Evolutionary conservation across 1,140 invertebrate species (phyloP), one percentile per base, ranked within the genome.

Genomic region (Ostrea denselamellosa): DNA sequence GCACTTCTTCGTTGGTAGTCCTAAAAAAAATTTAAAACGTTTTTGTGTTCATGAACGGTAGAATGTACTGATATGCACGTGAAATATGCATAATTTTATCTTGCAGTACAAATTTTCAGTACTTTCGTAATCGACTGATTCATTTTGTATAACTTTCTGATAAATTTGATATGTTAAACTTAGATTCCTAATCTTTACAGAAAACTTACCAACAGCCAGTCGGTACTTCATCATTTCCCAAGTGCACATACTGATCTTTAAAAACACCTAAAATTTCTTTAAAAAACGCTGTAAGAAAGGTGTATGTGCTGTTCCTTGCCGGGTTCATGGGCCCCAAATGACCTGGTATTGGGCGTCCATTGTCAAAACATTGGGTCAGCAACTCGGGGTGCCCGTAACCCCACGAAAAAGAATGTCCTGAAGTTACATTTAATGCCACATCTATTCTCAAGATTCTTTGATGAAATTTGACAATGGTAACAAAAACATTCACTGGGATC

Each of bases 191-290:
- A 1, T 44, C 34, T 5, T 44, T 44, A 44, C 34, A 44, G 5
- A 44, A 2, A 19, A 62, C 82, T 82, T 95, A 97, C 97, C 98
- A 99, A 93, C 98, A 99, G 86, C 96, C 95, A 90, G 97, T 97
- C 62, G 96, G 96, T 0, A 98, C 97, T 95, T 99, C 98, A 94
- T 99, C 98, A 0, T 98, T 98, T 51, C 98, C 98, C 10, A 94
- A 87, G 87, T 95, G 94, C 19, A 94, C 52, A 86, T 92, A 94
- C 0, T 91, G 52, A 86, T 94, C 94, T 54, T 89, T 90, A 87
- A 95, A 95, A 14, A 93, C 90, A 28, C 92, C 89, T 52, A 89
- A 88, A 10, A 94, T 85, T 89, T 95, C 94, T 10, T 77, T 83
- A 77, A 94, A 93, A 44, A 94, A 91, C 28, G 90, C 77, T 7